Evolutionary conservation across 2,797 vertebrate species (phyloP).

Genomic region (Oryzias sinensis): DNA sequence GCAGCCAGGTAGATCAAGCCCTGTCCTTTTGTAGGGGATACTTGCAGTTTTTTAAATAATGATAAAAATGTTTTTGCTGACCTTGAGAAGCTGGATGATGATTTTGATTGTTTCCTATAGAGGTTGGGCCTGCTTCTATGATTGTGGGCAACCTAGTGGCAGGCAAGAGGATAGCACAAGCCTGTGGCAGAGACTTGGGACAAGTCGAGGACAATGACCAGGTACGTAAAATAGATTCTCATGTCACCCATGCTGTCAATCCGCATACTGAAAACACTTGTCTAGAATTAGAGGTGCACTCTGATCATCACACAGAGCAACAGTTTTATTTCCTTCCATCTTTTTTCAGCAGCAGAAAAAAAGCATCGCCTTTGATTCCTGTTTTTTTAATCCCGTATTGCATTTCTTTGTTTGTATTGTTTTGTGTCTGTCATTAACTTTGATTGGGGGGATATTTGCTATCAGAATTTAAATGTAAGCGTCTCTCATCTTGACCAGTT

Average conservation of each 20-base stretch:
- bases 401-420: background rate
- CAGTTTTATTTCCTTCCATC: background rate
- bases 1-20: conserved; percentile 82
- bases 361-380: conserved; percentile 1
- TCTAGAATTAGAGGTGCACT: conserved; percentile 9
- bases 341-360: background rate
- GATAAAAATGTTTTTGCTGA: background rate
- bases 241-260: conserved; percentile 49
- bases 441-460: background rate
- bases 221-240: conserved; percentile 84
- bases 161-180: conserved; percentile 94
- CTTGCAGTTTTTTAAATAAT: background rate
- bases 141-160: conserved; percentile 96
- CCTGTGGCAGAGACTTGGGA: conserved; percentile 88
- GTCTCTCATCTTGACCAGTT: too few relatives aligned
- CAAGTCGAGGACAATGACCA: conserved; percentile 95
- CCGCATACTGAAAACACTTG: conserved; percentile 16
- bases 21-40: too few relatives aligned
- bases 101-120: conserved; percentile 65
- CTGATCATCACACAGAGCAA: background rate
- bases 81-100: conserved; percentile 1
- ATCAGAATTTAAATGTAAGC: too few relatives aligned
- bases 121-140: conserved; percentile 96
- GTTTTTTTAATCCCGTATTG: conserved; percentile 1
- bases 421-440: conserved; percentile 7